Base-by-base conservation (phyloP, 2,888 invertebrate genomes). In the Andricus quercusramuli region DNA sequence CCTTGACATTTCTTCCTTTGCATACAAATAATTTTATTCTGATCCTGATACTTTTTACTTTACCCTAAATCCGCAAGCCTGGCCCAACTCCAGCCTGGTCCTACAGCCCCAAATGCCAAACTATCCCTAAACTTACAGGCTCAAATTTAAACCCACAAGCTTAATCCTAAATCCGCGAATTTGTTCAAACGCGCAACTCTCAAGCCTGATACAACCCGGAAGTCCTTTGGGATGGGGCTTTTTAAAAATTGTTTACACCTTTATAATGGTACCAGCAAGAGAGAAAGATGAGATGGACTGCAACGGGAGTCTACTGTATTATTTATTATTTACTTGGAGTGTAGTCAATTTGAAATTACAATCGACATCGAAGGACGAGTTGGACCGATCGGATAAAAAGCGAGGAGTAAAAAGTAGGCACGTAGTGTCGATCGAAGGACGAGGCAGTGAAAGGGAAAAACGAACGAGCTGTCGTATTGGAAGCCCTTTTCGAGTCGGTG, bases 1-100 rank as follows among this genome's bases (percentile, higher is more conserved):
- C 90, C 89, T 89, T 88, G 86, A 89, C 87, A 86, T 86, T 88
- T 88, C 25, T 64, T 17, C 29, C 29, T 29, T 64, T 64, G 17
- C 59, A 59, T 59, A 59, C 3, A 22, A 59, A 59, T 59, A 22
- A 59, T 59, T 59, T 59, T 1, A 59, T 13, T 59, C 22, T 47
- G 0, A 17, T 47, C 13, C 59, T 59, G 22, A 0, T 22, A 59
- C n/a, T 59, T 64, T 64, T 64, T 17, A 29, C 8, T n/a, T n/a
- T n/a, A n/a, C n/a, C n/a, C n/a, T n/a, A n/a, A n/a, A n/a, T n/a
- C n/a, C n/a, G n/a, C n/a, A n/a, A n/a, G n/a, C n/a, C n/a, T n/a
- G n/a, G n/a, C n/a, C n/a, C n/a, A n/a, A n/a, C n/a, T n/a, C n/a
- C n/a, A 37, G 37, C 9, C 5, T 9, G 8, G 41, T 9, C 9